These are phyloP conservation scores for Sipha flava DNA, from an alignment of 1,140 invertebrate species.

Conservation along the genomic window DNA sequence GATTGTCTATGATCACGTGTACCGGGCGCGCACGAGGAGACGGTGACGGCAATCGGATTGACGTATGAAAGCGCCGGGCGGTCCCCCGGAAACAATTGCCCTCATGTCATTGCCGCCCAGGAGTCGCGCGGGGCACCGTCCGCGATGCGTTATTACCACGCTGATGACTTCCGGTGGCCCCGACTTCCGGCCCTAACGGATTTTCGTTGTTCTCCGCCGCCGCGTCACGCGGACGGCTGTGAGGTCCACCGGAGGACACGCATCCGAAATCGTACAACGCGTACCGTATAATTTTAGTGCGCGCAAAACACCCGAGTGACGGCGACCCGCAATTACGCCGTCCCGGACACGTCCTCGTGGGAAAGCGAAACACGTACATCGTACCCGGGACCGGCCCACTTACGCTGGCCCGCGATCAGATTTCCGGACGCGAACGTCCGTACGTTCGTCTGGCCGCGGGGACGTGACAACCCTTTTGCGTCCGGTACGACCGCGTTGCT, in stretches of 20 bases:
- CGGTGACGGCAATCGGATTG: constrained; percentile 14
- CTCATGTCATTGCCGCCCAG: constrained; percentile 24
- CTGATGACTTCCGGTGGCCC: constrained; percentile 24
- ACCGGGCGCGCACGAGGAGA: background rate
- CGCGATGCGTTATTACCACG: constrained; percentile 17
- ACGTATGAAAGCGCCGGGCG: constrained; percentile 32
- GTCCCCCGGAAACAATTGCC: constrained; percentile 27
- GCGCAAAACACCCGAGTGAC: background rate
- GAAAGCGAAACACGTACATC: background rate
- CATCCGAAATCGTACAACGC: no score
- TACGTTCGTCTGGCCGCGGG: no score
- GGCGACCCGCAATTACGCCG: background rate
- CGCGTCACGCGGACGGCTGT: no score
- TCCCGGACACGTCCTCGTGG: background rate
- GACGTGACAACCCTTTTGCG: no score
- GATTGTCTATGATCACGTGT: background rate
- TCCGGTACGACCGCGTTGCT: no score
- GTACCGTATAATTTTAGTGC: no score
- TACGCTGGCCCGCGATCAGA: no score
- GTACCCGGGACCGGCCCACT: no score
- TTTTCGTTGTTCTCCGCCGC: constrained; percentile 14
- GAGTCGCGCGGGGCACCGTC: constrained; percentile 13
- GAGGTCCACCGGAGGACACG: background rate
- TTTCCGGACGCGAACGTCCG: no score
- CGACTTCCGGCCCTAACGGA: constrained; percentile 29